phyloP scores from a whole-genome alignment of 2,113 vertebrate genomes.

The Empidonax traillii region DNA sequence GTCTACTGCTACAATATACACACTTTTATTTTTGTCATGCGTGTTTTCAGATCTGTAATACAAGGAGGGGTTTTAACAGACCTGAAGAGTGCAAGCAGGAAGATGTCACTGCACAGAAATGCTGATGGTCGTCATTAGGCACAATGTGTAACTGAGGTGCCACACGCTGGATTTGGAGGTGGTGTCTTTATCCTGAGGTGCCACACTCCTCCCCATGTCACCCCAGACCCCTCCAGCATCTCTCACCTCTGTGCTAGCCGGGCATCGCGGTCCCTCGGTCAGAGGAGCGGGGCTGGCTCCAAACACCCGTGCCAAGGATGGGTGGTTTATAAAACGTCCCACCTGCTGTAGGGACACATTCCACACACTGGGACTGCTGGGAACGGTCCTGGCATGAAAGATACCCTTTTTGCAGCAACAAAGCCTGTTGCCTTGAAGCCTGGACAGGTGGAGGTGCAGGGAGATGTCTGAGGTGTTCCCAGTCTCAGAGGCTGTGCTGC shows the following conservation, averaged over 20 bases:
- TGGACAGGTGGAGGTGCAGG: not conserved
- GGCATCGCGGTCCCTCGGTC: rapidly evolving
- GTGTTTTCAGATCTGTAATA: not conserved
- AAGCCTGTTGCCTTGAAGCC: not conserved
- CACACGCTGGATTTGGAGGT: not conserved
- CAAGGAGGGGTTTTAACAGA: not conserved
- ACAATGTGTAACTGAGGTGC: not conserved
- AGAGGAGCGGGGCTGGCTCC: not conserved
- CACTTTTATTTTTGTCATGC: not conserved
- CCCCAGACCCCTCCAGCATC: not conserved
- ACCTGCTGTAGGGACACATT: not conserved
- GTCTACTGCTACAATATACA: not conserved
- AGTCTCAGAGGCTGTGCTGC: not conserved
- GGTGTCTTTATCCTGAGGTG: not conserved
- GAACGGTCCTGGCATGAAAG: not conserved
- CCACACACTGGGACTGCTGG: not conserved
- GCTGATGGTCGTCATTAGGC: not conserved
- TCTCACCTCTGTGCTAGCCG: rapidly evolving
- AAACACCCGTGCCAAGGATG: not conserved
- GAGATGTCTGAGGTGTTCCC: not conserved
- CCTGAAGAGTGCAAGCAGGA: not conserved
- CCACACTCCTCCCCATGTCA: rapidly evolving
- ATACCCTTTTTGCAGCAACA: not conserved
- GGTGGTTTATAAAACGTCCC: not conserved
- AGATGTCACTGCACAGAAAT: rapidly evolving